Evolutionary conservation across 2,797 vertebrate genomes (phyloP).

Genomic region (Sebastes diaconus): DNA sequence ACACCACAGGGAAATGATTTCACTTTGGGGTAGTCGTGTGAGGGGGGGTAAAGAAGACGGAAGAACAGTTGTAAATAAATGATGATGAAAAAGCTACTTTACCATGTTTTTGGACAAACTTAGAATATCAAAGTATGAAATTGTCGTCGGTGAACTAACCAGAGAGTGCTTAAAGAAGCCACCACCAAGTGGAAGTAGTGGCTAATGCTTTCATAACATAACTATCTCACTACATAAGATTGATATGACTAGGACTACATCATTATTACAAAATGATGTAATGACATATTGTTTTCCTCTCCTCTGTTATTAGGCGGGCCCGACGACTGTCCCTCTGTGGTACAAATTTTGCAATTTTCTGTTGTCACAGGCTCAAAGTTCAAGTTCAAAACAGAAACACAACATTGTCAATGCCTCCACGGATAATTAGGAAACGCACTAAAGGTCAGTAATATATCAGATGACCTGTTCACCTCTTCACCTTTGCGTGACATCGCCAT

Average conservation of each 20-base stretch:
- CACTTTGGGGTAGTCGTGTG: neutral
- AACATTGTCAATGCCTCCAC: neutral
- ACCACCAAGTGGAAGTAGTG: neutral
- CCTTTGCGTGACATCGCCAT: neutral
- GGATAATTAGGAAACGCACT: neutral
- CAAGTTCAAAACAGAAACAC: slow-evolving; percentile 25
- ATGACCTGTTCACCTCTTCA: slow-evolving; percentile 34
- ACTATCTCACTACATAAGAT: slow-evolving; percentile 15
- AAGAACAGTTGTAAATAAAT: neutral
- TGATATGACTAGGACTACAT: slow-evolving; percentile 14
- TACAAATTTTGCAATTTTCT: neutral
- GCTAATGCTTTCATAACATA: neutral
- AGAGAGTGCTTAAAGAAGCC: neutral
- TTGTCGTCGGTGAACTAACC: neutral
- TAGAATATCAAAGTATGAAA: neutral
- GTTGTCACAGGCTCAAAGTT: neutral
- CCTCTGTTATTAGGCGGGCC: neutral
- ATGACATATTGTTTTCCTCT: slow-evolving; percentile 17
- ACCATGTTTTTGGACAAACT: neutral
- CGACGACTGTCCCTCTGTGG: neutral
- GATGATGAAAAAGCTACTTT: neutral
- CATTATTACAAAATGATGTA: slow-evolving; percentile 18
- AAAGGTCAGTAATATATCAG: slow-evolving; percentile 21
- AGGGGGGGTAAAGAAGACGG: neutral
- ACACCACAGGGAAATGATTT: slow-evolving; percentile 7